phyloP scores from a whole-genome alignment of 2,888 invertebrate genomes.

The Cataglyphis altisquamis region DNA sequence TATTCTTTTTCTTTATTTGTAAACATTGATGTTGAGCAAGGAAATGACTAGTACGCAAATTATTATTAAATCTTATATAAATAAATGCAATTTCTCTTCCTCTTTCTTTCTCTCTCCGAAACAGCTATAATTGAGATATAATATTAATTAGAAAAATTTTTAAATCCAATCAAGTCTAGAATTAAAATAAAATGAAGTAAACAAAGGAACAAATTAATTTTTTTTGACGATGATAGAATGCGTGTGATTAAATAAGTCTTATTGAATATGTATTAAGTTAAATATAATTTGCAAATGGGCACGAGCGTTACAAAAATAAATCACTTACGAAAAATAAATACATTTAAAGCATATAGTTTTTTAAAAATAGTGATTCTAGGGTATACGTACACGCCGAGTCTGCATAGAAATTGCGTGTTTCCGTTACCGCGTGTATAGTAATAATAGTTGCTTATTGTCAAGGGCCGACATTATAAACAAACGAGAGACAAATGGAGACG shows the following conservation, averaged over 20 bases:
- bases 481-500: conserved; percentile 51
- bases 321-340: not conserved
- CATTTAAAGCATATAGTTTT: not conserved
- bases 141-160: not conserved
- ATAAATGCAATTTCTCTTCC: not conserved
- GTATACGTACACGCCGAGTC: not conserved
- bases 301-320: not conserved
- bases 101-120: not conserved
- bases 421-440: not conserved
- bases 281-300: not conserved
- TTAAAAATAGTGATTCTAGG: not conserved
- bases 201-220: not conserved
- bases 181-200: not conserved
- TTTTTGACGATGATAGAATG: not conserved
- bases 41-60: not conserved
- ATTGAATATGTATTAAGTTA: not conserved
- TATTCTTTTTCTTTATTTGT: not conserved
- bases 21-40: not conserved
- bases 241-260: not conserved
- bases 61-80: not conserved
- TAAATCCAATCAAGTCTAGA: not conserved
- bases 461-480: conserved; percentile 36
- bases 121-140: not conserved
- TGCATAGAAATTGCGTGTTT: conserved; percentile 12
- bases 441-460: conserved; percentile 15